phyloP scores from a whole-genome alignment of 2,113 vertebrate species.

The Coregonus clupeaformis region DNA sequence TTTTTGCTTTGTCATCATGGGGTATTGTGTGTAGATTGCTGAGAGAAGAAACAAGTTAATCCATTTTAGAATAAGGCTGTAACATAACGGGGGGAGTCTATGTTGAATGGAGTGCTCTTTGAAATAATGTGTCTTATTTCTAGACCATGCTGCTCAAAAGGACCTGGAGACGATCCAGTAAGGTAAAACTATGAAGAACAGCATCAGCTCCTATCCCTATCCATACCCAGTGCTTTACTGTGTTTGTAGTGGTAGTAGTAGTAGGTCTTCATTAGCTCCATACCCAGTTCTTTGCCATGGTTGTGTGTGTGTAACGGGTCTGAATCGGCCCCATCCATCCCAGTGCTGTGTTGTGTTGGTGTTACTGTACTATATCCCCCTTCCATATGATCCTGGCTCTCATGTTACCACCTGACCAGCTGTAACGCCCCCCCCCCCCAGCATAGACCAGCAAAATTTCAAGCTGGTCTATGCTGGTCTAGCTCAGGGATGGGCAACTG shows the following conservation, averaged over 20 bases:
- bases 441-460: too few species aligned
- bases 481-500: too few species aligned
- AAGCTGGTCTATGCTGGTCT: too few species aligned
- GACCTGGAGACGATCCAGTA: conserved; percentile 92
- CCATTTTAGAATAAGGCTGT: too few species aligned
- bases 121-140: conserved; percentile 80
- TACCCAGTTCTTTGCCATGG: neutral
- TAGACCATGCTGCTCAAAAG: conserved; percentile 93
- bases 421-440: too few species aligned
- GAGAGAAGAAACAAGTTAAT: neutral
- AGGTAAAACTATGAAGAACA: conserved; percentile 76
- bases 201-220: neutral
- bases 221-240: neutral
- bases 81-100: conserved; percentile 15
- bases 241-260: too few species aligned
- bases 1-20: too few species aligned
- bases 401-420: too few species aligned
- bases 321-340: neutral
- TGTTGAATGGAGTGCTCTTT: conserved; percentile 1
- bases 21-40: too few species aligned
- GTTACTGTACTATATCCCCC: too few species aligned
- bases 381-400: too few species aligned
- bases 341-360: neutral
- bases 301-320: neutral
- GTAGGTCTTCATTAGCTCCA: too few species aligned